Evolutionary conservation across 2,797 vertebrate species (phyloP), one percentile per base, ranked within the genome.

Genomic region (Rhinophrynus dorsalis): DNA sequence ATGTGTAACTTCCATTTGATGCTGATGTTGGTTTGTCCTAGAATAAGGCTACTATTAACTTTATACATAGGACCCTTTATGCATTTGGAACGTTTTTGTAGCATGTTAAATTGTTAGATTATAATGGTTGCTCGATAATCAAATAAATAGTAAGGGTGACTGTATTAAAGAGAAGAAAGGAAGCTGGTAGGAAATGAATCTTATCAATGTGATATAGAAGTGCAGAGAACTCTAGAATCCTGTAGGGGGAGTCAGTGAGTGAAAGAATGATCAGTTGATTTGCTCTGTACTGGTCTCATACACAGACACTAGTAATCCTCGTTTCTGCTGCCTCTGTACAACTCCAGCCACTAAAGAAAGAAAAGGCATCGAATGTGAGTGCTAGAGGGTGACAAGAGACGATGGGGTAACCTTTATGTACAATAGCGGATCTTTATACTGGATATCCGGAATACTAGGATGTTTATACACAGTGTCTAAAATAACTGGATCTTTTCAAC

Each of bases 161-260:
- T n/a, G n/a, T n/a, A n/a, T n/a, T n/a, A n/a, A n/a, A n/a, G n/a
- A n/a, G n/a, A n/a, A n/a, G n/a, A n/a, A n/a, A n/a, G n/a, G n/a
- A n/a, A n/a, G n/a, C n/a, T n/a, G n/a, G n/a, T n/a, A n/a, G n/a
- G n/a, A n/a, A n/a, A n/a, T n/a, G n/a, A n/a, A n/a, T n/a, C n/a
- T n/a, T n/a, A n/a, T n/a, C n/a, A n/a, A n/a, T n/a, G n/a, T n/a
- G n/a, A n/a, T n/a, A n/a, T n/a, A n/a, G n/a, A n/a, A n/a, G n/a
- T n/a, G n/a, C n/a, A n/a, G n/a, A 5, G 2, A 23, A n/a, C 5
- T 21, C 44, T 12, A 23, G 1, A 56, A 47, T 26, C 63, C 63
- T 47, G 63, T 33, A 67, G 63, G 30, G 51, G 63, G 63, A 66
- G 62, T 42, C 50, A 20, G 57, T 21, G 38, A 60, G 45, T n/a